A percentile compares a stretch with the other conserved stretches of the same genome.
Evolutionary conservation across 2,113 vertebrate species (phyloP).

Genomic region (Microtus ochrogaster): DNA sequence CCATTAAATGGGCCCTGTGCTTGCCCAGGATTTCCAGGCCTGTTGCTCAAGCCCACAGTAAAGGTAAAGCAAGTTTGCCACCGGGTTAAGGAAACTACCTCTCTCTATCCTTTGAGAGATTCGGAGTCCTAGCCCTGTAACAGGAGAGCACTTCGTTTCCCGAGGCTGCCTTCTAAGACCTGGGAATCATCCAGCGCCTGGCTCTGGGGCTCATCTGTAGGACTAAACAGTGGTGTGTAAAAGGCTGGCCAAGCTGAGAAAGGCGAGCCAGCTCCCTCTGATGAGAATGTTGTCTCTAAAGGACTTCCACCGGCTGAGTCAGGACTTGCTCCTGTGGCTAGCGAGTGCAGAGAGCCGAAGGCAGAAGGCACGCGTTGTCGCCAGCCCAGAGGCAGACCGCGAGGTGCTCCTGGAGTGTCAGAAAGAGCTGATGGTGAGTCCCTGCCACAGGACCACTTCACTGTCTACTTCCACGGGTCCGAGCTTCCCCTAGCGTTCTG

Average conservation of each 20-base stretch:
- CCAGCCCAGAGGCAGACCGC: constrained; percentile 75
- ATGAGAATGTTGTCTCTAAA: constrained; percentile 74
- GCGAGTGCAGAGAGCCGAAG: constrained; percentile 88
- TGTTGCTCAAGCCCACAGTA: not conserved
- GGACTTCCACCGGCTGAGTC: constrained; percentile 94
- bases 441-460: not conserved
- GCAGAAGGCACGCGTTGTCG: constrained; percentile 75
- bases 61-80: not conserved
- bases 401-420: constrained; percentile 82
- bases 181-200: not conserved
- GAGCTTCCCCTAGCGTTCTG: not conserved
- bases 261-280: not conserved
- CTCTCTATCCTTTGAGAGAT: not conserved
- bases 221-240: not conserved
- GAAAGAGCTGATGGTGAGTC: constrained; percentile 88
- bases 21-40: not conserved
- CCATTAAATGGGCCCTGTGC: not conserved
- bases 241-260: not conserved
- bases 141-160: not conserved
- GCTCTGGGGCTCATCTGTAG: not conserved
- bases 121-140: not conserved
- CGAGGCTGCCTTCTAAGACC: not conserved
- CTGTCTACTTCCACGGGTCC: fast-evolving
- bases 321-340: constrained; percentile 92
- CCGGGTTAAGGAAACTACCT: not conserved